Base-by-base conservation (phyloP, 2,888 invertebrate genomes). In the Mythimna ferrago region DNA sequence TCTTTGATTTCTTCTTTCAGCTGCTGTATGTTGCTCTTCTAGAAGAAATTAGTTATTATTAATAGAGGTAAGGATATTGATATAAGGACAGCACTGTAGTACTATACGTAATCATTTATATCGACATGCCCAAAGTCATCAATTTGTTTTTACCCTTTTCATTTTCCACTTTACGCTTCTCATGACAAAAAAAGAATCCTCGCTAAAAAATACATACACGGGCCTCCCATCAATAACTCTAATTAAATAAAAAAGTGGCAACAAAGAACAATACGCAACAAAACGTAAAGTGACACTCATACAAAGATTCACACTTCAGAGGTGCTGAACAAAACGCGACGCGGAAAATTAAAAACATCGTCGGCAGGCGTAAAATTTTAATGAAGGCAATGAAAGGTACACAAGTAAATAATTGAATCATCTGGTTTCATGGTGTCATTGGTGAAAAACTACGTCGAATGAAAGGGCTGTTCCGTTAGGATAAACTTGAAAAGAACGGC, bases 1-100 rank as follows among this genome's bases (percentile, higher is more conserved):
- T 95, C 92, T 93, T 95, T 92, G 93, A 97, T 95, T 93, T 97
- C 97, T 86, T 97, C 97, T 94, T 97, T 97, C 83, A 97, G 91
- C 88, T 97, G 97, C 86, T 97, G 97, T 86, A 97, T 97, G 91
- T 97, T 92, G 82, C 80, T 92, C 84, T 92, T 92, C 92, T 92
- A 82, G 66, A 86, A 86, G 51, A 48, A 75, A 60, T 61, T 14
- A n/a, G 5, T 48, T 38, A 21, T 48, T 70, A 10, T 51, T 72
- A 75, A 26, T 56, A 14, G 1, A n/a, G 26, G 4, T n/a, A 3
- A 38, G 19, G 16, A 16, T 48, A 48, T 48, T 48, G 48, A 6
- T 48, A 16, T 16, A 48, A 16, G 48, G 14, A 48, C 16, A 6
- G 16, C 16, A 48, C 6, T 48, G 1, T 48, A 19, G 16, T 16